Base-by-base conservation (phyloP, 2,797 vertebrate genomes). In the Diglossa cyanea region DNA sequence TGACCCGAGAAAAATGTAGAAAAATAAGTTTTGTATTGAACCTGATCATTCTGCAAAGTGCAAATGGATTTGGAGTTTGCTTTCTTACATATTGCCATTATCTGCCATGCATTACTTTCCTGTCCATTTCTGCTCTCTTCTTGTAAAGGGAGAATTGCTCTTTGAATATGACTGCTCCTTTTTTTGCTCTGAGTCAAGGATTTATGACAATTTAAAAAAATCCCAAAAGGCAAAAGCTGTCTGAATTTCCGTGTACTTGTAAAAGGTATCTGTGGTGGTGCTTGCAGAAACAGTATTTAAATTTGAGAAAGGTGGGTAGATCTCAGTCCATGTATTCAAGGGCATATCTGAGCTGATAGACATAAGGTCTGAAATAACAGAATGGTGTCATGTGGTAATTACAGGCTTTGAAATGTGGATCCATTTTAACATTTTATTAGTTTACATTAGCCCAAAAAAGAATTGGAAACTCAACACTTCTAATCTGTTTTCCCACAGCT, bases 371-470 rank as follows among this genome's bases (percentile, higher is more conserved):
- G 96, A 95, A 96, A 96, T 93, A 97, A 95, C 90, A 95, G 93
- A 88, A 94, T 95, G 91, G 90, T 96, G 90, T 95, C 86, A 57
- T 95, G 93, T 90, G 91, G 65, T 95, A 91, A 97, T 97, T 97
- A 94, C 95, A 95, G 85, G 79, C 95, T 90, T 95, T 94, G 93
- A 96, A 95, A 96, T 60, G 60, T 79, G 78, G 91, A 68, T 93
- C 91, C 76, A 93, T 94, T 92, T 91, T 95, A 94, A 68, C 86
- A 24, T 92, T 95, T 95, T 95, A 93, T 92, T 95, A 81, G 82
- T 97, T 97, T 97, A 88, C 90, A 66, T 94, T 95, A 93, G 95
- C 86, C 65, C 67, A 78, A 88, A 93, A 96, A 96, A 94, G 88
- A 88, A 84, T 97, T 96, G 91, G 94, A 96, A 96, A 93, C 93